A percentile compares a stretch with the other conserved stretches of the same genome.
These are phyloP conservation scores for Platyrinchus mystaceus DNA, from an alignment of 2,797 vertebrate genomes.

Conservation along the genomic window DNA sequence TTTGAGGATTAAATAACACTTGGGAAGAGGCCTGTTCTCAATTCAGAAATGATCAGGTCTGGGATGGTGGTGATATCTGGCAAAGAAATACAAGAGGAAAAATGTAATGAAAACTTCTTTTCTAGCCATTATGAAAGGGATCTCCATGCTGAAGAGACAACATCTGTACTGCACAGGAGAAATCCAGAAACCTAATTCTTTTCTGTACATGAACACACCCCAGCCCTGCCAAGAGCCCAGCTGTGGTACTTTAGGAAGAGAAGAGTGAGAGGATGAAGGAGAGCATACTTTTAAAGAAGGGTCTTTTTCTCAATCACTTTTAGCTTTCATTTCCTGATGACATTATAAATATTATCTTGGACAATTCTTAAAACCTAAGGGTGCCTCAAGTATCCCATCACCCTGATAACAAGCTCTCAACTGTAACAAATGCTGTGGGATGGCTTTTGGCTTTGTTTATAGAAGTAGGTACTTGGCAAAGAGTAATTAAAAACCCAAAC, in stretches of 20 bases:
- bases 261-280: neutral
- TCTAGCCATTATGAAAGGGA: neutral
- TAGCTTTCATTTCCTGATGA: neutral
- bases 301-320: neutral
- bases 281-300: neutral
- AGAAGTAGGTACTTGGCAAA: neutral
- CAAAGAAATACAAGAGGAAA: neutral
- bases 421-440: neutral
- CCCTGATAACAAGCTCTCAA: neutral
- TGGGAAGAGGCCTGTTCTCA: neutral
- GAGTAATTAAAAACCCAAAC: fast-evolving
- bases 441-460: neutral
- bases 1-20: neutral
- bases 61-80: neutral
- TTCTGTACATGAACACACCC: neutral
- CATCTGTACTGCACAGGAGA: neutral
- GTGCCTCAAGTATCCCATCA: neutral
- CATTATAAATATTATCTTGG: neutral
- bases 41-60: neutral
- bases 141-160: neutral
- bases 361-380: neutral
- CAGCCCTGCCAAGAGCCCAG: neutral
- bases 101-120: neutral
- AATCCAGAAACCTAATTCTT: neutral
- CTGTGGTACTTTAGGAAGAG: neutral